These are phyloP conservation scores for Anthopleura sola DNA, from an alignment of 64 coral and sea anemone genomes.

Conservation along the genomic window DNA sequence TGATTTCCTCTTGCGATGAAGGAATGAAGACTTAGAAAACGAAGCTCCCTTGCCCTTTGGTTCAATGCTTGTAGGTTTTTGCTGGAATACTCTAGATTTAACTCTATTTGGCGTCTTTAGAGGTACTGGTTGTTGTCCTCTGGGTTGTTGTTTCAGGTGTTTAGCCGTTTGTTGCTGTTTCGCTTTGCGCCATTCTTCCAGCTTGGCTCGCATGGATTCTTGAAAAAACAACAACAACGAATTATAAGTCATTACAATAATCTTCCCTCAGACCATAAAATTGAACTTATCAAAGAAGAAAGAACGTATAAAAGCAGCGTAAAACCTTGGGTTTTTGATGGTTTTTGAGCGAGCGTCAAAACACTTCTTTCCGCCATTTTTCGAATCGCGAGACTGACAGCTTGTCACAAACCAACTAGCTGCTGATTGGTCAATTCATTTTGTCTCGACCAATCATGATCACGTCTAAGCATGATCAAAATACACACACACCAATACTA, in stretches of 20 bases:
- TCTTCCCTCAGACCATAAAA: not conserved
- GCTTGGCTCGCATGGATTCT: conserved; percentile 40
- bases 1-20: not conserved
- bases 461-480: not conserved
- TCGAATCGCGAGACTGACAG: conserved; percentile 11
- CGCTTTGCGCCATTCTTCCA: conserved; percentile 51
- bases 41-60: not conserved
- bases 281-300: not conserved
- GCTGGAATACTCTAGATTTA: not conserved
- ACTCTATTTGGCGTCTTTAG: not conserved
- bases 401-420: not conserved
- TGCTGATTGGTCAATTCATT: not conserved
- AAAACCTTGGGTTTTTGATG: conserved; percentile 14
- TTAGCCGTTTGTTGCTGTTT: conserved; percentile 11
- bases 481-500: no score
- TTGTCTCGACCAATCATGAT: not conserved
- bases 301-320: not conserved
- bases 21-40: not conserved
- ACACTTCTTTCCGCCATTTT: conserved; percentile 50
- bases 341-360: conserved; percentile 6
- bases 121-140: not conserved
- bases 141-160: conserved; percentile 11
- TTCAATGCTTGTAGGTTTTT: not conserved
- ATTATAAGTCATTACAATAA: not conserved
- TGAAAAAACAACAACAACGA: not conserved